phyloP scores from a whole-genome alignment of 2,797 vertebrate species.

The Gastrophryne carolinensis region DNA sequence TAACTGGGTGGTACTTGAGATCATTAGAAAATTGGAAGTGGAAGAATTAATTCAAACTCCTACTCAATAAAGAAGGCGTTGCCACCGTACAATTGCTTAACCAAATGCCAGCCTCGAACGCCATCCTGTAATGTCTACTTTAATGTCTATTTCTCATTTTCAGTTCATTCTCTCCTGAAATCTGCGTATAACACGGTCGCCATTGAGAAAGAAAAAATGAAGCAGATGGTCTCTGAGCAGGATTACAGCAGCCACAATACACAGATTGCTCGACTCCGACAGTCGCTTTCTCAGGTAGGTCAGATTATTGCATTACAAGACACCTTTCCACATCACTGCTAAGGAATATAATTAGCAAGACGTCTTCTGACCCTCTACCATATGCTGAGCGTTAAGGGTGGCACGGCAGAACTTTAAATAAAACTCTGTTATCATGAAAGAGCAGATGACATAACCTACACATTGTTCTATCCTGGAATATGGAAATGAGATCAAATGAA shows the following conservation, averaged over 20 bases:
- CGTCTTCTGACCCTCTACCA: background rate
- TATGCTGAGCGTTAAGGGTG: slow-evolving; percentile 4
- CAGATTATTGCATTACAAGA: slow-evolving; percentile 3
- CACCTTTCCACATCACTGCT: background rate
- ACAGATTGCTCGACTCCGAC: slow-evolving; percentile 89
- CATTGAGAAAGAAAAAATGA: slow-evolving; percentile 98
- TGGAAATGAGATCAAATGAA: too few species aligned
- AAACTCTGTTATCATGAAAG: slow-evolving; percentile 32
- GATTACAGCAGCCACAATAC: slow-evolving; percentile 83
- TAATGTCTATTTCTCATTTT: slow-evolving; percentile 5
- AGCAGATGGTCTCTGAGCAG: slow-evolving; percentile 91
- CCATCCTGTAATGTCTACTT: background rate
- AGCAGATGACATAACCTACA: background rate
- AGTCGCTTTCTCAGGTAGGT: slow-evolving; percentile 94
- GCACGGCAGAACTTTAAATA: slow-evolving; percentile 56
- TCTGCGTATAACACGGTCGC: slow-evolving; percentile 98
- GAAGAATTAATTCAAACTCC: too few species aligned
- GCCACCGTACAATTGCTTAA: too few species aligned
- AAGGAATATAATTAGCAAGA: background rate
- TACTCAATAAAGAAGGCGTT: too few species aligned
- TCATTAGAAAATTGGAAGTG: too few species aligned
- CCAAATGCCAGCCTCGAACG: too few species aligned
- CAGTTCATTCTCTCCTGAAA: slow-evolving; percentile 96
- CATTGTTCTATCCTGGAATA: too few species aligned
- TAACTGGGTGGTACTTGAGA: too few species aligned